These are phyloP conservation scores for Chrysotoxum bicinctum DNA, from an alignment of 2,888 invertebrate species.

Conservation along the genomic window DNA sequence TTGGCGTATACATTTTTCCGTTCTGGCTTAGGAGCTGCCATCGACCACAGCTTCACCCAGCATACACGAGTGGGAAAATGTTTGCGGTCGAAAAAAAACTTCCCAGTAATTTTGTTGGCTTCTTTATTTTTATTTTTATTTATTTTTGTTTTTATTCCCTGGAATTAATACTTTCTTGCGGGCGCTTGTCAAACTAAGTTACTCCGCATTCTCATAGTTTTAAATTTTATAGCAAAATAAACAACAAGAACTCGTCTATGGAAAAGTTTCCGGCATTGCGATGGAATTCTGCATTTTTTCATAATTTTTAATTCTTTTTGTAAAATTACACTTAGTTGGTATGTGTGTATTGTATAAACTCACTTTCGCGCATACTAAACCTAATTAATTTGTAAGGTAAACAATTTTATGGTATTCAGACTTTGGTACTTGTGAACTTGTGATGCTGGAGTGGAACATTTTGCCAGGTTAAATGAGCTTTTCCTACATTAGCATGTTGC, in stretches of 20 bases:
- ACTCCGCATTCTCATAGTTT: conserved; percentile 28
- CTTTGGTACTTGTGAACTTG: conserved; percentile 11
- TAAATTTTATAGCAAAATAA: conserved; percentile 46
- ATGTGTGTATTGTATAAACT: conserved; percentile 11
- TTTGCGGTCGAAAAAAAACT: conserved; percentile 40
- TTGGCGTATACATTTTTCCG: conserved; percentile 28
- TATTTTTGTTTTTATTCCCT: background rate
- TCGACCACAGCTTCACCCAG: conserved; percentile 6
- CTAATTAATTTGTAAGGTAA: conserved; percentile 60
- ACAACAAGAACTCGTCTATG: conserved; percentile 1
- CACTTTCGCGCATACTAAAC: conserved; percentile 46
- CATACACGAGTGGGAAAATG: conserved; percentile 1
- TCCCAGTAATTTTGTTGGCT: conserved; percentile 42
- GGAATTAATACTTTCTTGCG: background rate
- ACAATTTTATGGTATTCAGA: conserved; percentile 53
- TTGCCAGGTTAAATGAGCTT: background rate
- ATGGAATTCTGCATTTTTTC: conserved; percentile 22
- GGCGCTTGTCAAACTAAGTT: conserved; percentile 50
- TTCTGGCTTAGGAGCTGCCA: conserved; percentile 14
- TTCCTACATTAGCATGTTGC: background rate
- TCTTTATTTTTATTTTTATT: background rate
- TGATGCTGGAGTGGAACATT: background rate
- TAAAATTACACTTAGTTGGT: conserved; percentile 19
- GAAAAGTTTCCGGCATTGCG: conserved; percentile 25
- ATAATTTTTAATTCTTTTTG: background rate